phyloP scores from a whole-genome alignment of 1,140 invertebrate genomes.

The Drusus annulatus region DNA sequence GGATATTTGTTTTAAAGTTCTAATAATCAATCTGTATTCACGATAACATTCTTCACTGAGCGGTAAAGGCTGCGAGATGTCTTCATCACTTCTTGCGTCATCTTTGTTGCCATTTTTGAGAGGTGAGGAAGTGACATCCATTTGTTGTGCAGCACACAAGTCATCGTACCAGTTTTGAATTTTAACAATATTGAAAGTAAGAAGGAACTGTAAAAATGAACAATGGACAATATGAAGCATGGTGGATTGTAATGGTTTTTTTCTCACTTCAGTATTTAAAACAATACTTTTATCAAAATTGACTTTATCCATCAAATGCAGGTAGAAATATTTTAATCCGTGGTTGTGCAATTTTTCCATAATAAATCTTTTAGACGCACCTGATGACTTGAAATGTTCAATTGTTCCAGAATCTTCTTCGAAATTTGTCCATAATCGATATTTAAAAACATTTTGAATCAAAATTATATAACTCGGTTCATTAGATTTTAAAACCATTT shows the following conservation, averaged over 20 bases:
- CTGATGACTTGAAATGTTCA: background rate
- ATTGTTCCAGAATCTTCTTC: background rate
- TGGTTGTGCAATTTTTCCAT: background rate
- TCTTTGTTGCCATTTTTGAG: no score
- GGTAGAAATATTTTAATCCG: slow-evolving; percentile 25
- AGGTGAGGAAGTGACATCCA: no score
- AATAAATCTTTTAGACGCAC: background rate
- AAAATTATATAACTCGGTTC: slow-evolving; percentile 21
- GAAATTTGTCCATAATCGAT: slow-evolving; percentile 21
- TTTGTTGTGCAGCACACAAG: background rate
- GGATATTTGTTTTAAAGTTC: slow-evolving; percentile 30
- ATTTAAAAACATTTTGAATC: slow-evolving; percentile 34
- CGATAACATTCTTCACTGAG: slow-evolving; percentile 28
- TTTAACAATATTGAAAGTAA: slow-evolving; percentile 20
- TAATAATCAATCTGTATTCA: slow-evolving; percentile 35
- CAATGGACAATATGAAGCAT: slow-evolving; percentile 11
- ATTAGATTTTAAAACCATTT: slow-evolving; percentile 22
- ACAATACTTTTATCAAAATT: background rate
- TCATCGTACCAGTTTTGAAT: slow-evolving; percentile 27
- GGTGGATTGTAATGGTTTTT: slow-evolving; percentile 7
- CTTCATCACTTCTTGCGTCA: background rate
- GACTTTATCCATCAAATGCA: background rate
- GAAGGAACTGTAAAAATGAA: slow-evolving; percentile 10
- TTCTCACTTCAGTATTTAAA: background rate
- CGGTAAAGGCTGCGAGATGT: background rate